Percentiles rank a stretch among this genome's conserved stretches.
phyloP scores from a whole-genome alignment of 2,797 vertebrate genomes.

The Cuniculus paca region DNA sequence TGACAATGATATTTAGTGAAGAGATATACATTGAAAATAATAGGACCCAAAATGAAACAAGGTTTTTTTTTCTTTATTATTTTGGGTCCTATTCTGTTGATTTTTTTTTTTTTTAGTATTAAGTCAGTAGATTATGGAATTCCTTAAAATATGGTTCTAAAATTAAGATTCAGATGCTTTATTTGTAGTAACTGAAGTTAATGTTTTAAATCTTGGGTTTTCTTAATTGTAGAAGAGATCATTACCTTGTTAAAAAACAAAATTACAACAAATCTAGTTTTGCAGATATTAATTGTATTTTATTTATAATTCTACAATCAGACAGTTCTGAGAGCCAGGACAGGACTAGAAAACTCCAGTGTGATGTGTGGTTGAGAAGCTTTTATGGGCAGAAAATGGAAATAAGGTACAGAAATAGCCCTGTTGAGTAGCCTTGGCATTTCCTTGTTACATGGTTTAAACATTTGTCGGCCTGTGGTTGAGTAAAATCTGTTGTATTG shows the following conservation, averaged over 20 bases:
- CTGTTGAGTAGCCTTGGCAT: not conserved
- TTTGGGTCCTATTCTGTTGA: conserved; percentile 51
- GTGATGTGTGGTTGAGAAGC: not conserved
- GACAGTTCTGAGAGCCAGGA: not conserved
- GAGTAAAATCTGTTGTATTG: not conserved
- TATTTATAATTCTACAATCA: not conserved
- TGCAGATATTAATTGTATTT: not conserved
- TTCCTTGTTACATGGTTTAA: not conserved
- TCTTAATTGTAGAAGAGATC: conserved; percentile 31
- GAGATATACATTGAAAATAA: not conserved
- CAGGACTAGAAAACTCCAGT: not conserved
- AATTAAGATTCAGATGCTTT: conserved; percentile 40
- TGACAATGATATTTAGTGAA: not conserved
- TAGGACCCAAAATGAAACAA: not conserved
- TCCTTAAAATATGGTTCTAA: conserved; percentile 51
- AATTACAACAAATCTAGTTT: not conserved
- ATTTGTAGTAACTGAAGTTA: conserved; percentile 61
- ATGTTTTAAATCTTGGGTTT: conserved; percentile 1
- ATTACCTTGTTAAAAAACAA: not conserved
- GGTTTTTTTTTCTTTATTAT: not conserved
- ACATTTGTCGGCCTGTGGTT: not conserved
- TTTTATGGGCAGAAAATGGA: not conserved
- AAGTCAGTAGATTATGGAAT: conserved; percentile 11
- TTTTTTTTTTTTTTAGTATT: not conserved
- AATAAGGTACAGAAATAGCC: not conserved